These are phyloP conservation scores for Erinaceus europaeus DNA, from an alignment of 2,113 vertebrate species.

Conservation along the genomic window DNA sequence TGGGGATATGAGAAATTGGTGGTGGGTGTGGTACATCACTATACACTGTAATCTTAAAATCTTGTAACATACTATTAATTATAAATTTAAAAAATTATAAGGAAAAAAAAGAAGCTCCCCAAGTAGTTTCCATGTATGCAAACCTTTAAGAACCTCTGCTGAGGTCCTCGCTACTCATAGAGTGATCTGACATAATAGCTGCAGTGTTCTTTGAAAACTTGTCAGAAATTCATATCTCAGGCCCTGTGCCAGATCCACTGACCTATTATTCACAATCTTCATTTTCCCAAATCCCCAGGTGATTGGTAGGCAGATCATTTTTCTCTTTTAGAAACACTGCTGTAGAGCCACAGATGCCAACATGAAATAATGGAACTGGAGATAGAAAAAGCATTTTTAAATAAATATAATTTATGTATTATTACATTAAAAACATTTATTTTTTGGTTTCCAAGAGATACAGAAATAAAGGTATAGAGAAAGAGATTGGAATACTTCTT, in stretches of 20 bases:
- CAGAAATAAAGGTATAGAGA: no score
- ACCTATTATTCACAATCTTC: background rate
- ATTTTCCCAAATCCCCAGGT: background rate
- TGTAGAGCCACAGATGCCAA: background rate
- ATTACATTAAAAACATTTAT: no score
- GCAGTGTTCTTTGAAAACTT: background rate
- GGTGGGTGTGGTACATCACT: no score
- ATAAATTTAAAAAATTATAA: background rate
- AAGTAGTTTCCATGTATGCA: background rate
- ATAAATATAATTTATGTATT: no score
- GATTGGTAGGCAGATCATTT: background rate
- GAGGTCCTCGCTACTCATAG: background rate
- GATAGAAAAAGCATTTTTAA: no score
- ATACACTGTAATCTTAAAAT: background rate
- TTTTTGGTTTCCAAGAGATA: no score
- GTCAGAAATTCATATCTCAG: background rate
- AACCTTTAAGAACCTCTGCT: background rate
- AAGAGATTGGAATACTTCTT: no score
- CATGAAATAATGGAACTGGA: background rate
- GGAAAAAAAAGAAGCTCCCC: no score
- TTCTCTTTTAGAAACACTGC: background rate
- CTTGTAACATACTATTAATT: background rate
- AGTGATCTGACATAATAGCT: background rate
- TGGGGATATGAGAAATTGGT: no score
- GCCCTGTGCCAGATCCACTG: background rate